These are phyloP conservation scores for Butorides virescens DNA, from an alignment of 2,113 vertebrate genomes.

Conservation along the genomic window DNA sequence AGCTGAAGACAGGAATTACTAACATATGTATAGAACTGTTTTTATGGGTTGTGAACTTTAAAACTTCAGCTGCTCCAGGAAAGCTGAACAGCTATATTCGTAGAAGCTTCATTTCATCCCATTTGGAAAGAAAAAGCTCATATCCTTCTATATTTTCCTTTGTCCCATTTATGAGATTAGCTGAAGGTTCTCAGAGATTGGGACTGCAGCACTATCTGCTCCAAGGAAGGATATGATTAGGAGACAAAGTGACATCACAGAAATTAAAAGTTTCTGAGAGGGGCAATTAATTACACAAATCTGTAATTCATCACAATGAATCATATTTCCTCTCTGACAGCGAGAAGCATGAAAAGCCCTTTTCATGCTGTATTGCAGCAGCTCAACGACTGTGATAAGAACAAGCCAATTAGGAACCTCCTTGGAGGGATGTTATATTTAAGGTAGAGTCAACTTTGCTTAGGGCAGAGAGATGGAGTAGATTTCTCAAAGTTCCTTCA, in stretches of 20 bases:
- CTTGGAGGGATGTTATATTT: not conserved
- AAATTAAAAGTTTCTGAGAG: not conserved
- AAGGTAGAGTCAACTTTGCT: not conserved
- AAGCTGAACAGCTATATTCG: not conserved
- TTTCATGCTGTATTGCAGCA: not conserved
- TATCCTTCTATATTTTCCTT: not conserved
- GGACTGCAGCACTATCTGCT: not conserved
- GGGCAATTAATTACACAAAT: not conserved
- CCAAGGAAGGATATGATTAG: not conserved
- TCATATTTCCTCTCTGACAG: not conserved
- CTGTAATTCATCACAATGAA: not conserved
- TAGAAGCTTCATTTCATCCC: not conserved
- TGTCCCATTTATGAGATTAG: not conserved
- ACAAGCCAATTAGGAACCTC: not conserved
- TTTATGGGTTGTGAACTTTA: not conserved
- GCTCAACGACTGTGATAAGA: not conserved
- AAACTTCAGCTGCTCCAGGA: not conserved
- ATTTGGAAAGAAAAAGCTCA: not conserved
- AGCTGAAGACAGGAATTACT: not conserved
- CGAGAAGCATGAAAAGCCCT: not conserved
- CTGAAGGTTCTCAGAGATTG: not conserved
- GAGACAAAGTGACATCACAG: not conserved
- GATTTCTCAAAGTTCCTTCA: not conserved
- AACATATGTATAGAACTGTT: not conserved
- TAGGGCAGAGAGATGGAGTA: not conserved